Base-by-base conservation (phyloP, 2,888 invertebrate genomes). In the Margaritifera margaritifera region DNA sequence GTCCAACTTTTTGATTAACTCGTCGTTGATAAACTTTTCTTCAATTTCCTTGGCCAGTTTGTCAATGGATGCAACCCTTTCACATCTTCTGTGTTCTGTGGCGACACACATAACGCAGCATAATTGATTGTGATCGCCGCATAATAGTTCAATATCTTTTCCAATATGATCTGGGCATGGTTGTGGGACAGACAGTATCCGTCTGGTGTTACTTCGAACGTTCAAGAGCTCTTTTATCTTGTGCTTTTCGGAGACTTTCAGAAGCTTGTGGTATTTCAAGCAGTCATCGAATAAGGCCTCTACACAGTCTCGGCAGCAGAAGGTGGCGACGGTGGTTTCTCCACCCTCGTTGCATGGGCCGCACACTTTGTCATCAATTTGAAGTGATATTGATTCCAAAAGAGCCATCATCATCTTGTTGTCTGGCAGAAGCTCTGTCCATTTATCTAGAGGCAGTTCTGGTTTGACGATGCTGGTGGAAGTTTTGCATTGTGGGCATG, bases 371-470 rank as follows among this genome's bases (percentile, higher is more conserved):
- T 77, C 77, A 27, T 77, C 77, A 19, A 72, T 72, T 74, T 77
- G 59, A 8, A 77, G 63, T 3, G 77, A 74, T 18, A 74, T 69
- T 8, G 74, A 72, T 57, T 77, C 77, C 6, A 77, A 63, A 25
- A 77, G 71, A 2, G 77, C 77, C 54, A 71, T 74, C 77, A 77
- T 72, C 77, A 77, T 77, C n/a, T 74, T 77, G 62, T 77, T 77
- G 27, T 70, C 68, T 18, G 77, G 77, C n/a, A 77, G 71, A 25
- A 74, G 74, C 59, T 77, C 77, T 2, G 77, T 62, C 77, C 77
- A 77, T 53, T 77, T 77, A 57, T 77, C 74, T 42, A 74, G 57
- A 3, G 77, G 77, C 22, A 77, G 60, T 60, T 77, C 77, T 1
- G 77, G 77, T 59, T 72, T 72, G 62, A 74, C 53, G 24, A 77